Conservation (phyloP, 1,140 invertebrate genomes). For the Drosophila tsacasi region DNA sequence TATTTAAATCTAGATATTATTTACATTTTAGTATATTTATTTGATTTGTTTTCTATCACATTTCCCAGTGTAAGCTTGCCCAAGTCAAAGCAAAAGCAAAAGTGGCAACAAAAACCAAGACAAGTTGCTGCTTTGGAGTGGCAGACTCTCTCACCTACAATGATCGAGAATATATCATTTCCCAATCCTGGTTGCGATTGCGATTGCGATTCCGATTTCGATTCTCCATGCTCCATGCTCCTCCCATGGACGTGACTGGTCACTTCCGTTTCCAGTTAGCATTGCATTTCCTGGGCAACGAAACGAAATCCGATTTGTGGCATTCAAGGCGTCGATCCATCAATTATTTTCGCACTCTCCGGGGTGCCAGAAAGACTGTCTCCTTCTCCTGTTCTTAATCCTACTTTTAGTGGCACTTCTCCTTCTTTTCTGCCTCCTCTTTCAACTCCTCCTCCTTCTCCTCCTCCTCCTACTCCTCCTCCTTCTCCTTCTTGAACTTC, state of each 20-base stretch:
- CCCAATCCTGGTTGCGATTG: not conserved
- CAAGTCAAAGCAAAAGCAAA: constrained; percentile 39
- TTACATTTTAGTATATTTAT: too few relatives aligned
- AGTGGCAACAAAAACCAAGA: constrained; percentile 38
- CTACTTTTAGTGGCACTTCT: not conserved
- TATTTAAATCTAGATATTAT: too few relatives aligned
- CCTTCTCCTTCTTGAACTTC: not conserved
- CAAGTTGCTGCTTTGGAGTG: constrained; percentile 20
- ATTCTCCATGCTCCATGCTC: constrained; percentile 17
- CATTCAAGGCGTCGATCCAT: constrained; percentile 50
- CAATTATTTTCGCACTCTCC: constrained; percentile 69
- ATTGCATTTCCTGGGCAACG: constrained; percentile 8
- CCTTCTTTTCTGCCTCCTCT: too few relatives aligned
- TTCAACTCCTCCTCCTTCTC: too few relatives aligned
- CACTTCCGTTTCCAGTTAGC: constrained; percentile 67
- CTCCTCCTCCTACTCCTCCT: not conserved
- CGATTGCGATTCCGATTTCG: constrained; percentile 2
- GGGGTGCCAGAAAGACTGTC: constrained; percentile 4
- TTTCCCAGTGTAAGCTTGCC: not conserved
- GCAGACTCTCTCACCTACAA: constrained; percentile 13
- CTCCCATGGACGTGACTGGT: constrained; percentile 60
- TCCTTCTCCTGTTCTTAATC: constrained; percentile 1
- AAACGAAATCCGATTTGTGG: constrained; percentile 41
- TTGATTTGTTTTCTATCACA: not conserved
- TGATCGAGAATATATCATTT: not conserved